Evolutionary conservation across 2,888 invertebrate species (phyloP).

Genomic region (Empis livida): DNA sequence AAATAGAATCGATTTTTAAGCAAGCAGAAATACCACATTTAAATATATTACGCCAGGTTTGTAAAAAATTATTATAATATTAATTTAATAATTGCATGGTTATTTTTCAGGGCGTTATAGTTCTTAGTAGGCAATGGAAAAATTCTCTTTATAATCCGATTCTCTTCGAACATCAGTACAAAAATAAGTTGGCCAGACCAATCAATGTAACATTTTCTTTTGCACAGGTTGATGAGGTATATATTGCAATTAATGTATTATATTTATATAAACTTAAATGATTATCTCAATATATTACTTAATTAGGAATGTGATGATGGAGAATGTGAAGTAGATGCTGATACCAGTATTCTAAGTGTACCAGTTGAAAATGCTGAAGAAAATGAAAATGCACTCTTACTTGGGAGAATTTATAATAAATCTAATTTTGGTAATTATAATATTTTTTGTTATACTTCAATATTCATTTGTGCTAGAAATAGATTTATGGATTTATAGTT

Average conservation of each 20-base stretch:
- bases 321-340: slow-evolving; percentile 33
- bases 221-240: slow-evolving; percentile 58
- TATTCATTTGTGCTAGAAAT: too few species aligned
- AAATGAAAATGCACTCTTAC: slow-evolving; percentile 38
- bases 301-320: slow-evolving; percentile 29
- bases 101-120: slow-evolving; percentile 69
- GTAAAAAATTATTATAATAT: neutral
- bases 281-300: too few species aligned
- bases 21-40: slow-evolving; percentile 76
- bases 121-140: slow-evolving; percentile 93
- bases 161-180: slow-evolving; percentile 77
- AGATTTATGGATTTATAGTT: too few species aligned
- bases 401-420: slow-evolving; percentile 30
- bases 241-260: too few species aligned
- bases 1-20: slow-evolving; percentile 71
- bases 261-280: too few species aligned
- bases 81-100: neutral
- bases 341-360: slow-evolving; percentile 27
- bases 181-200: slow-evolving; percentile 62
- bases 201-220: slow-evolving; percentile 82
- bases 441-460: too few species aligned
- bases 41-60: slow-evolving; percentile 74
- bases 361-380: slow-evolving; percentile 34
- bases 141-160: slow-evolving; percentile 88
- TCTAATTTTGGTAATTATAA: slow-evolving; percentile 26